Percentiles rank a stretch among this genome's conserved stretches.
Evolutionary conservation across 2,113 vertebrate genomes (phyloP).

Genomic region (Semicossyphus pulcher): DNA sequence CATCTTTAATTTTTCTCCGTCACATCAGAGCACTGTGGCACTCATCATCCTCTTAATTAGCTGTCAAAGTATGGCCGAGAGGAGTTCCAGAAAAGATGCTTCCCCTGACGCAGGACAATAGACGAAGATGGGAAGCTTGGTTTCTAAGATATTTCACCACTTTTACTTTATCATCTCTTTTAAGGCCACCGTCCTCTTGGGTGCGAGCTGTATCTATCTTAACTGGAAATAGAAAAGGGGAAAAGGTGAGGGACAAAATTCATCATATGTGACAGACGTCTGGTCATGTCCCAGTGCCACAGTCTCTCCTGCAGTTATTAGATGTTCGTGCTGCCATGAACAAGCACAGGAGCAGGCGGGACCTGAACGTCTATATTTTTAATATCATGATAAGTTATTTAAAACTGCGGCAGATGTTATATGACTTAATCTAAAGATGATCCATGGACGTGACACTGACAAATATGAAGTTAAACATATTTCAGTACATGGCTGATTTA

Average conservation of each 20-base stretch:
- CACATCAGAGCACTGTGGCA: conserved; percentile 72
- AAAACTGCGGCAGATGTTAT: neutral
- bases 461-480: neutral
- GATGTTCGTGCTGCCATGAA: conserved; percentile 2
- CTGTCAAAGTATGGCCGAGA: conserved; percentile 80
- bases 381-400: neutral
- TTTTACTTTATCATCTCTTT: conserved; percentile 65
- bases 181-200: conserved; percentile 57
- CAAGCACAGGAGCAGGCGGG: neutral
- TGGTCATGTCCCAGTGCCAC: conserved; percentile 37
- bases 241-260: conserved; percentile 63
- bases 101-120: conserved; percentile 65
- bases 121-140: conserved; percentile 40
- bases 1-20: conserved; percentile 69
- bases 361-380: neutral
- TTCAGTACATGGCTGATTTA: neutral
- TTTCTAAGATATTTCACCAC: conserved; percentile 71
- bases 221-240: conserved; percentile 58
- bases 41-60: conserved; percentile 82
- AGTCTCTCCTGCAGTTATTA: conserved; percentile 32
- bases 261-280: conserved; percentile 67
- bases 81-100: conserved; percentile 73
- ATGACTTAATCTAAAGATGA: neutral
- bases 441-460: neutral
- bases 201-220: conserved; percentile 39